Evolutionary conservation across 2,888 invertebrate species (phyloP).

Genomic region (Scaeva pyrastri): DNA sequence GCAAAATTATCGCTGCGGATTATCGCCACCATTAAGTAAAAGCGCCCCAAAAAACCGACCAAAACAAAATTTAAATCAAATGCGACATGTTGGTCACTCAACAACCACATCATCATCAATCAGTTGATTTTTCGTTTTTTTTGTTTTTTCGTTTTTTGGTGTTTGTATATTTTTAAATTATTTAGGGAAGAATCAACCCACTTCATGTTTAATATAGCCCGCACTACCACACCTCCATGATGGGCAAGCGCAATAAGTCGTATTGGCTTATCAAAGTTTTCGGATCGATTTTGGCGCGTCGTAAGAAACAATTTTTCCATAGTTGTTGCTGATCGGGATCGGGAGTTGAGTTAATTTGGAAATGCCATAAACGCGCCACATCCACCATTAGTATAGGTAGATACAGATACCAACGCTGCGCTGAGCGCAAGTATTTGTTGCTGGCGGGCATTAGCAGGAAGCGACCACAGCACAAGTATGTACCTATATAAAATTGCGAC

Average conservation of each 20-base stretch:
- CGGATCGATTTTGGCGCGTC: slow-evolving; percentile 76
- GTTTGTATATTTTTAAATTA: slow-evolving; percentile 36
- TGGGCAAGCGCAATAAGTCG: slow-evolving; percentile 64
- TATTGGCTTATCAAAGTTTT: slow-evolving; percentile 68
- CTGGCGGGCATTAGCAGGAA: slow-evolving; percentile 64
- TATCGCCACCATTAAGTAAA: slow-evolving; percentile 68
- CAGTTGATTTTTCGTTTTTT: slow-evolving; percentile 32
- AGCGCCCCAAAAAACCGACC: slow-evolving; percentile 6
- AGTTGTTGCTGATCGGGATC: slow-evolving; percentile 71
- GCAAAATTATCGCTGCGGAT: slow-evolving; percentile 70
- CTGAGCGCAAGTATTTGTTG: slow-evolving; percentile 52
- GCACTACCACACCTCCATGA: slow-evolving; percentile 49
- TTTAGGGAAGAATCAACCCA: slow-evolving; percentile 64
- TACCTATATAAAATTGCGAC: slow-evolving; percentile 61
- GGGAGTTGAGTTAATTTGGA: slow-evolving; percentile 58
- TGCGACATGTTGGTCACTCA: slow-evolving; percentile 68
- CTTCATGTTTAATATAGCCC: slow-evolving; percentile 61
- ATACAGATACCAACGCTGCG: not conserved
- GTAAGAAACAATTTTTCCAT: slow-evolving; percentile 76
- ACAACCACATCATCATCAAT: slow-evolving; percentile 75
- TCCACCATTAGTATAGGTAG: slow-evolving; percentile 25
- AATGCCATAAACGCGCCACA: slow-evolving; percentile 63
- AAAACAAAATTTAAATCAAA: slow-evolving; percentile 27
- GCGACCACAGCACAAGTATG: slow-evolving; percentile 55
- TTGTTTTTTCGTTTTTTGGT: slow-evolving; percentile 23